Conservation (phyloP, 2,888 invertebrate genomes). For the Andrena minutula region DNA sequence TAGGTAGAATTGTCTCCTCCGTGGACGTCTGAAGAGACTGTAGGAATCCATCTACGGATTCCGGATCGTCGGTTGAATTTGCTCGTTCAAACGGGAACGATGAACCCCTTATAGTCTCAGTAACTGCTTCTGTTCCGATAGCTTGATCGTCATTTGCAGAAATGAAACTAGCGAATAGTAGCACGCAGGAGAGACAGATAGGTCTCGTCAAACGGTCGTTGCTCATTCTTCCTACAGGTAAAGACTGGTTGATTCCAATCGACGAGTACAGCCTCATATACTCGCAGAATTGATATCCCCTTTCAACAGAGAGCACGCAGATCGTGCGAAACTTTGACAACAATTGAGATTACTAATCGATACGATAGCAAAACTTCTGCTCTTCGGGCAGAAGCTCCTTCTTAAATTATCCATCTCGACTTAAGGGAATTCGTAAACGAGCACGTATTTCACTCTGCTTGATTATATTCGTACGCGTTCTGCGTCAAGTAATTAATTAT, state of each 20-base stretch:
- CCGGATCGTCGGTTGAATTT: no score
- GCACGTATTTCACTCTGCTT: conserved; percentile 27
- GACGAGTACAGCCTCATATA: conserved; percentile 57
- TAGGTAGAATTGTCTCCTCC: no score
- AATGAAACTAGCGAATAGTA: not conserved
- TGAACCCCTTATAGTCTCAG: not conserved
- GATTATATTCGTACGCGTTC: not conserved
- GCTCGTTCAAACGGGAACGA: not conserved
- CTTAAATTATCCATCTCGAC: not conserved
- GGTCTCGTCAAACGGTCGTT: not conserved
- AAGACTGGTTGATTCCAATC: conserved; percentile 28
- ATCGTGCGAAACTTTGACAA: conserved; percentile 63
- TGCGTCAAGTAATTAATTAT: no score
- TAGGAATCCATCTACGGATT: no score
- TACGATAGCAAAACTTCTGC: not conserved
- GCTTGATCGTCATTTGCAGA: not conserved
- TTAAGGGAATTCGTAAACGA: not conserved
- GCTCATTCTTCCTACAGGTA: conserved; percentile 42
- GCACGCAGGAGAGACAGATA: not conserved
- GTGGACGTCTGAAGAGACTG: no score
- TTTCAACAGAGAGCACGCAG: conserved; percentile 61
- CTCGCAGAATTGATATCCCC: conserved; percentile 24
- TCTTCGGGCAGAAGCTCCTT: not conserved
- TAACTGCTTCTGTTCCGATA: no score
- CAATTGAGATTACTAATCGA: conserved; percentile 42